Evolutionary conservation across 2,888 invertebrate species (phyloP), one percentile per base, ranked within the genome.

Genomic region (Meiosimyza decipiens): DNA sequence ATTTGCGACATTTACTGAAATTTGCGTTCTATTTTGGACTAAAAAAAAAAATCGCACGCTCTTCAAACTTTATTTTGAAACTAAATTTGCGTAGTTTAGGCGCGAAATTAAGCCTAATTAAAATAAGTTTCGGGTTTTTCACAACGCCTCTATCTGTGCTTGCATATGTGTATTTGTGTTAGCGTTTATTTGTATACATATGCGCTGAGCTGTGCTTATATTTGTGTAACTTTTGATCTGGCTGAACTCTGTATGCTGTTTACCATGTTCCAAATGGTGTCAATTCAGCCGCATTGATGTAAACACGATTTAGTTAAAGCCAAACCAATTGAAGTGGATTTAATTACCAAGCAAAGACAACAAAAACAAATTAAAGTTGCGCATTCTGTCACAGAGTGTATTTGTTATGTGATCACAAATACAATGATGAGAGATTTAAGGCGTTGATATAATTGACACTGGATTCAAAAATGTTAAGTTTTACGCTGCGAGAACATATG

Each of bases 321-420:
- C 64, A 64, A 64, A 64, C 64, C 22, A 64, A 64, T 22, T 28
- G 33, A 62, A 62, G 60, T 40, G 60, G n/a, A 62, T 62, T 62
- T 33, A 62, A 33, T 33, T 62, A 62, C 60, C 15, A 62, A 62
- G 40, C 60, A 62, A 62, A 62, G 47, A 40, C 47, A 62, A 62
- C n/a, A 60, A 33, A 15, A 7, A 40, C 40, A 6, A 40, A 40
- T 62, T 62, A 62, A 28, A 62, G 1, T 40, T 9, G 9, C 9
- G 40, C 40, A 40, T 9, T 9, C 40, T 40, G 40, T 40, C 40
- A 40, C 2, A 9, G 40, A 9, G 40, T 40, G 40, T 40, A 40
- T 9, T 9, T 40, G 6, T 9, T 40, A 40, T 40, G 40, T 40
- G 40, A 40, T 40, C 40, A 40, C 40, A 40, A 40, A 40, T 7